These are phyloP conservation scores for Cylas formicarius DNA, from an alignment of 1,140 invertebrate genomes.

Conservation along the genomic window DNA sequence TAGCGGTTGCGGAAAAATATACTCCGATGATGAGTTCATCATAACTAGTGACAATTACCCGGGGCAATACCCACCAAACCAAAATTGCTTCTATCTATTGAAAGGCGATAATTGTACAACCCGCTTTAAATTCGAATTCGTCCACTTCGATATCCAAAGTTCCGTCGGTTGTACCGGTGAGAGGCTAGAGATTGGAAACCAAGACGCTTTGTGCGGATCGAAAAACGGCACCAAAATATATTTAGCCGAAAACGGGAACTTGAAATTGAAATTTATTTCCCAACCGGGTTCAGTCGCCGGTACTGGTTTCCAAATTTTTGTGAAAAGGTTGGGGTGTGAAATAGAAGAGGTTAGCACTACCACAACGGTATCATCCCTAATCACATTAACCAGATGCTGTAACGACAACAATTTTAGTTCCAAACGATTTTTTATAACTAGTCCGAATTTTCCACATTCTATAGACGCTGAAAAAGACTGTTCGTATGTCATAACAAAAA, in stretches of 20 bases:
- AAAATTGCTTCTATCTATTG: constrained; percentile 46
- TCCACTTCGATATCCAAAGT: constrained; percentile 46
- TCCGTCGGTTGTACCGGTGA: constrained; percentile 46
- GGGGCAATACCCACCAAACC: constrained; percentile 41
- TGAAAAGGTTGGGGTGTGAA: no score
- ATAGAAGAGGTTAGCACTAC: no score
- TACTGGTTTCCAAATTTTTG: no score
- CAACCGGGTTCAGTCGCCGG: no score
- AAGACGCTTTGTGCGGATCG: constrained; percentile 45
- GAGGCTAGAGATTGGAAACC: constrained; percentile 43
- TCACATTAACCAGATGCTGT: no score
- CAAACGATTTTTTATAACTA: constrained; percentile 46
- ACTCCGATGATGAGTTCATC: constrained; percentile 35
- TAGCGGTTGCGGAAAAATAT: constrained; percentile 28
- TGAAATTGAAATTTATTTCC: constrained; percentile 29
- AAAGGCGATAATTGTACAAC: constrained; percentile 47
- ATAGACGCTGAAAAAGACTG: constrained; percentile 41
- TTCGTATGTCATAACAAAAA: constrained; percentile 45
- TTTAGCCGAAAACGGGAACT: constrained; percentile 41
- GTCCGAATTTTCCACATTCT: constrained; percentile 49
- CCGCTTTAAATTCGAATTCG: constrained; percentile 49
- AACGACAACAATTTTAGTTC: constrained; percentile 43
- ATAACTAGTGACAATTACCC: constrained; percentile 49
- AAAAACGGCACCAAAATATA: constrained; percentile 44
- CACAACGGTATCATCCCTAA: no score